Conservation (phyloP, 2,113 vertebrate species). For the Prochilodus magdalenae region DNA sequence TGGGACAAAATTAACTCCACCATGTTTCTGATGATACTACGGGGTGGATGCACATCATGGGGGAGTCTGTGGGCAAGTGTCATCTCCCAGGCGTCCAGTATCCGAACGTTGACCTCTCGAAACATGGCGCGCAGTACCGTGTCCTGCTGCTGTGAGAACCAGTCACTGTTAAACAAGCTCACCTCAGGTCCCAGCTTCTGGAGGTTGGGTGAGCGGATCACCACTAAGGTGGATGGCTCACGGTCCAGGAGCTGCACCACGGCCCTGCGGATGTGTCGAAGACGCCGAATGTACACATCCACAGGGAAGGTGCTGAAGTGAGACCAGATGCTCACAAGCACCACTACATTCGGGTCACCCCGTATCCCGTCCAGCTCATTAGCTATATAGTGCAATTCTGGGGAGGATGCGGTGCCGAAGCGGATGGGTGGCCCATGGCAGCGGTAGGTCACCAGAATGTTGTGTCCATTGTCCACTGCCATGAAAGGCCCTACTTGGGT, state of each 20-base stretch:
- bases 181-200: conserved; percentile 88
- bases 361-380: conserved; percentile 89
- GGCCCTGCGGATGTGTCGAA: conserved; percentile 88
- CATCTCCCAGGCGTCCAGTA: conserved; percentile 98
- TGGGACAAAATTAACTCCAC: conserved; percentile 88
- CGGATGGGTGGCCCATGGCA: conserved; percentile 96
- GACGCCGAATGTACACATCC: conserved; percentile 88
- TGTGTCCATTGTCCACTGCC: conserved; percentile 88
- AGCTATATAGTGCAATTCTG: conserved; percentile 88
- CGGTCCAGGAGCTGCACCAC: conserved; percentile 86
- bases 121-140: conserved; percentile 90
- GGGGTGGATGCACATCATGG: conserved; percentile 89
- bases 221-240: conserved; percentile 84
- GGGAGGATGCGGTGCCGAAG: conserved; percentile 87
- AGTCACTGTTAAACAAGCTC: conserved; percentile 96
- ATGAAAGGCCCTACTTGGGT: conserved; percentile 93
- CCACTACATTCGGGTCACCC: conserved; percentile 86
- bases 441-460: conserved; percentile 87
- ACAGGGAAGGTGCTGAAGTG: conserved; percentile 96
- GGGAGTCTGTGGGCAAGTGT: conserved; percentile 87
- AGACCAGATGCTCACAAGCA: conserved; percentile 92
- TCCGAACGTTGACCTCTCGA: conserved; percentile 84
- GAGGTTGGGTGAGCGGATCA: conserved; percentile 89
- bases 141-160: conserved; percentile 92
- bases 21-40: conserved; percentile 90